phyloP scores from a whole-genome alignment of 2,888 invertebrate genomes.

The Brachycybe producta region DNA sequence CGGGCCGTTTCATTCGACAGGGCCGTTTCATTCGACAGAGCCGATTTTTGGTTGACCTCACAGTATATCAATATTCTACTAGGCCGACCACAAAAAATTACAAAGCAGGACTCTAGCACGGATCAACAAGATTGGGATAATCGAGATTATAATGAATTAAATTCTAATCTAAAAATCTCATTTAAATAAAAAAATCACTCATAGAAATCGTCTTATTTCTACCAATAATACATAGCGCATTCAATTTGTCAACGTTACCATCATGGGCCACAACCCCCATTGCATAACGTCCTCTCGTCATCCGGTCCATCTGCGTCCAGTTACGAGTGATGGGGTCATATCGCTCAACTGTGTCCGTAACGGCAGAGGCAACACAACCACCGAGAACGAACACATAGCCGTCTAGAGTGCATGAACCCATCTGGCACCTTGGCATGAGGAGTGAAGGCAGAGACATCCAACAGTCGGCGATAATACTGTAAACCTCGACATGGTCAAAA shows the following conservation, averaged over 20 bases:
- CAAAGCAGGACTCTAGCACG: no score
- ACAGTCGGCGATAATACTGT: constrained; percentile 51
- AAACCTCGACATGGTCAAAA: constrained; percentile 66
- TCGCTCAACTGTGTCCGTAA: constrained; percentile 74
- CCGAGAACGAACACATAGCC: constrained; percentile 76
- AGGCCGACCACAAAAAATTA: not conserved
- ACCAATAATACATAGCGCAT: not conserved
- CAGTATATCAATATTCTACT: no score
- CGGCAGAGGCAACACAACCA: constrained; percentile 85
- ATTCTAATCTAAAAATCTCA: not conserved
- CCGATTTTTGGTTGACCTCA: no score
- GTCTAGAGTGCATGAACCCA: constrained; percentile 71
- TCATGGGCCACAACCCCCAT: constrained; percentile 79
- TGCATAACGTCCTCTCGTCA: constrained; percentile 74
- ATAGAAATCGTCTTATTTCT: not conserved
- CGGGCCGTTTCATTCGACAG: no score
- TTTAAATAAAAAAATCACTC: not conserved
- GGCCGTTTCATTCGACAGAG: no score
- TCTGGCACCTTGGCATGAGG: constrained; percentile 76
- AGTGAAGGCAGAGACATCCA: constrained; percentile 51
- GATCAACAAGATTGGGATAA: not conserved
- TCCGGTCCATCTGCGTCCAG: constrained; percentile 62
- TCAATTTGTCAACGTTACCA: constrained; percentile 39
- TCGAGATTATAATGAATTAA: constrained; percentile 1
- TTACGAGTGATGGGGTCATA: constrained; percentile 65